Conservation (phyloP, 30 jellyfish, hydroid and myxozoan genomes). For the Cassiopea xamachana region DNA sequence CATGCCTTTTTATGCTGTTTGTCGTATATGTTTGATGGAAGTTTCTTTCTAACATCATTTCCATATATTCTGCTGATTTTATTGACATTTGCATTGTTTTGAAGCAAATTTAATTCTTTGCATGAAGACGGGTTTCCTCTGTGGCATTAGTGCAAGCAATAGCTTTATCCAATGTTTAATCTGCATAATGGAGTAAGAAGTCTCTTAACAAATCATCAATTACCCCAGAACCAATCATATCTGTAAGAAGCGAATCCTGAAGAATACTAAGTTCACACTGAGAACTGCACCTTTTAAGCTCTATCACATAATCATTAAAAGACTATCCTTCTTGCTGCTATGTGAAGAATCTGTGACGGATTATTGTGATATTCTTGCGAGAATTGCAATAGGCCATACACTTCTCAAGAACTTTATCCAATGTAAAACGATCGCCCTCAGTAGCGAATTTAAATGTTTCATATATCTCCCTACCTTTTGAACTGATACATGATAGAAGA, state of each 20-base stretch:
- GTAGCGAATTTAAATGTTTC: conserved; percentile 40
- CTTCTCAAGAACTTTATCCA: conserved; percentile 55
- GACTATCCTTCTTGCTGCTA: conserved; percentile 62
- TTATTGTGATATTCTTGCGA: conserved; percentile 46
- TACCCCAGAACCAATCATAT: conserved; percentile 53
- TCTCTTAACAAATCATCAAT: conserved; percentile 26
- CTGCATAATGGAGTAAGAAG: conserved; percentile 45
- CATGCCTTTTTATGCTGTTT: neutral
- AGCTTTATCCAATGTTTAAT: conserved; percentile 41
- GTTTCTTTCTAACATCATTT: neutral
- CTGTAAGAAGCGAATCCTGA: conserved; percentile 30
- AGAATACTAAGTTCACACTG: conserved; percentile 64
- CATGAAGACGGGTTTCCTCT: conserved; percentile 47
- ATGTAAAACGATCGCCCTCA: conserved; percentile 41
- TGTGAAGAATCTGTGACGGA: conserved; percentile 43
- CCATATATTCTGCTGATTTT: neutral
- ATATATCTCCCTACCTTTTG: conserved; percentile 63
- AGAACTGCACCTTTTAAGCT: conserved; percentile 43
- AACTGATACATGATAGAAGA: conserved; percentile 45
- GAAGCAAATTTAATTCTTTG: neutral
- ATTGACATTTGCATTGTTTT: neutral
- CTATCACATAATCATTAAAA: conserved; percentile 56
- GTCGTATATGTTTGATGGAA: neutral
- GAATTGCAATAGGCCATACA: conserved; percentile 47
- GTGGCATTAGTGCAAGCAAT: conserved; percentile 59